Evolutionary conservation across 2,888 invertebrate species (phyloP), one percentile per base, ranked within the genome.

Genomic region (Sarcophaga caerulescens): DNA sequence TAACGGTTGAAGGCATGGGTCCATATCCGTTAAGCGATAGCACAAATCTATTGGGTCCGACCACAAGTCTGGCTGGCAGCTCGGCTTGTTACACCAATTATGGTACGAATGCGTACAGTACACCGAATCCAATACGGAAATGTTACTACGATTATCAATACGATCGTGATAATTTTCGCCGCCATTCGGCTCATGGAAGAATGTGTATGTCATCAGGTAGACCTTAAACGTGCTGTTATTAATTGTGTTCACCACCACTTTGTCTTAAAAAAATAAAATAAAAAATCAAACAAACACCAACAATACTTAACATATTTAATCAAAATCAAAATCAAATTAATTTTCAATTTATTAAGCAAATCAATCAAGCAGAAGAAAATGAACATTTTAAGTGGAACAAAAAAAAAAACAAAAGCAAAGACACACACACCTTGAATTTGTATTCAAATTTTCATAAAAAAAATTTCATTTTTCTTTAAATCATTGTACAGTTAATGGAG

Each of bases 1-100:
- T 93, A 90, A 92, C 93, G 92, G 93, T 93, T 93, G 93, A 93
- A 93, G 93, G 93, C 91, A 93, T 93, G 93, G 93, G 93, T 90
- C 93, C 93, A 89, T 93, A 93, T 91, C 93, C 93, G 87, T 91
- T 93, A 89, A 92, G 92, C 90, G 93, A 93, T 92, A 93, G 93
- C 92, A 92, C 93, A 88, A 93, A 93, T 90, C 93, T 93, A 75
- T 91, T 93, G 93, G 92, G 93, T 89, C 93, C 93, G 89, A 92
- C 90, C 86, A 90, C 90, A 88, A 91, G 90, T 90, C 91, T 92
- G 89, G 91, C 90, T 87, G 89, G 91, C 88, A 89, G 91, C 87
- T 88, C 92, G 79, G 90, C 92, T 87, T 93, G 92, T 90, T 93
- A 93, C 89, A 92, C 93, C 87, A 93, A 93, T 90, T 93, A 93